Conservation (phyloP, 2,113 vertebrate species). For the Apodemus speciosus region DNA sequence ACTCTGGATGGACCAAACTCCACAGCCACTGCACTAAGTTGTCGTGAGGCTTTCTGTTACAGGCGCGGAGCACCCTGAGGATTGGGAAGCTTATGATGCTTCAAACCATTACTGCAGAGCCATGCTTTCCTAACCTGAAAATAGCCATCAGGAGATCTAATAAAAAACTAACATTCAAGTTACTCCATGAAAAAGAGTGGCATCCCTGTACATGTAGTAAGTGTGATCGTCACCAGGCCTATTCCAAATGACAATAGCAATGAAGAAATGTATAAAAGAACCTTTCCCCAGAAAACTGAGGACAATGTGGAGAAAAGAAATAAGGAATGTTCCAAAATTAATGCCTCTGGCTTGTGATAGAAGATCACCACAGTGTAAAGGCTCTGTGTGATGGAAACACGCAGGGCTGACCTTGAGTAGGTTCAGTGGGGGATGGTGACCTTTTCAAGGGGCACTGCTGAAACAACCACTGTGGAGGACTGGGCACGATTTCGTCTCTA, state of each 20-base stretch:
- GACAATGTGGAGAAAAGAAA: not conserved
- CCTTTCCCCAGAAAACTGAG: not conserved
- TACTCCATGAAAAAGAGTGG: not conserved
- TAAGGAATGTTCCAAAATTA: not conserved
- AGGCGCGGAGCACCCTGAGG: not conserved
- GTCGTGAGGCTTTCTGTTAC: not conserved
- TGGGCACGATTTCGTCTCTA: not conserved
- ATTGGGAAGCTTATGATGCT: not conserved
- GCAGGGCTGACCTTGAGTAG: not conserved
- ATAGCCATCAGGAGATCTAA: not conserved
- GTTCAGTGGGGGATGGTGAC: not conserved
- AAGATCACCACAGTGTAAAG: not conserved
- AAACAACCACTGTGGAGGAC: not conserved
- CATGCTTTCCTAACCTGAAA: conserved; percentile 3
- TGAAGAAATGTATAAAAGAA: not conserved
- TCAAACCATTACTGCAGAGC: not conserved
- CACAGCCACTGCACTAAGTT: not conserved
- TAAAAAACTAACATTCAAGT: not conserved
- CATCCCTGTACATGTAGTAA: not conserved
- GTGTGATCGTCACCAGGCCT: not conserved
- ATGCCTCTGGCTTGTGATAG: not conserved
- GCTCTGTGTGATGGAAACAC: too few species aligned
- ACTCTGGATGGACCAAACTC: too few species aligned
- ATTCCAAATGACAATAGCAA: not conserved
- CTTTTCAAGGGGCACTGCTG: not conserved